Percentiles rank a stretch among this genome's conserved stretches.
Evolutionary conservation across 2,888 invertebrate genomes (phyloP).

Genomic region (Nomada fucata): DNA sequence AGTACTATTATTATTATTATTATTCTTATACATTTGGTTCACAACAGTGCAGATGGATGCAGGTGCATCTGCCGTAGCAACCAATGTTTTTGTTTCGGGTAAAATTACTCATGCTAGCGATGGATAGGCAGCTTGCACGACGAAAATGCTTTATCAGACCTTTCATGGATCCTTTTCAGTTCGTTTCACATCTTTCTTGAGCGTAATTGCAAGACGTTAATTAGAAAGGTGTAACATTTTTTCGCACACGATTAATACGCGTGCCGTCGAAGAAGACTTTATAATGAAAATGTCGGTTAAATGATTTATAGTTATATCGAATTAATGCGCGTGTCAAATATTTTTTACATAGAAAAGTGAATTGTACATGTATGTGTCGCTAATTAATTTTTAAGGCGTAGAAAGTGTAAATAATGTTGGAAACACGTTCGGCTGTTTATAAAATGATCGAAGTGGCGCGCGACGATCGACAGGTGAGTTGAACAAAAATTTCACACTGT

Average conservation of each 20-base stretch:
- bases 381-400: neutral
- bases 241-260: neutral
- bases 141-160: neutral
- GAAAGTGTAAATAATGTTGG: slow-evolving; percentile 75
- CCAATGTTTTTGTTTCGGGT: slow-evolving; percentile 73
- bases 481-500: neutral
- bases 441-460: slow-evolving; percentile 84
- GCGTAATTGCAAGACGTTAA: too few relatives aligned
- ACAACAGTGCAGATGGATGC: neutral
- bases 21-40: too few relatives aligned
- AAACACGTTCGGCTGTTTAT: slow-evolving; percentile 83
- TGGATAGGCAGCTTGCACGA: neutral
- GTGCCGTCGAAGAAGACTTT: neutral
- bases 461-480: slow-evolving; percentile 82
- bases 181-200: neutral
- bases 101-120: slow-evolving; percentile 38
- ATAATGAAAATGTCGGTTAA: neutral
- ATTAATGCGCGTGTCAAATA: neutral
- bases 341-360: neutral
- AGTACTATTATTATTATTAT: too few relatives aligned
- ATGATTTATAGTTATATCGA: neutral
- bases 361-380: too few relatives aligned
- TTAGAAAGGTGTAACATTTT: neutral
- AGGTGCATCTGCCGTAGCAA: slow-evolving; percentile 80
- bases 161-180: neutral